These are phyloP conservation scores for Anoplopoma fimbria DNA, from an alignment of 2,113 vertebrate species.

Conservation along the genomic window DNA sequence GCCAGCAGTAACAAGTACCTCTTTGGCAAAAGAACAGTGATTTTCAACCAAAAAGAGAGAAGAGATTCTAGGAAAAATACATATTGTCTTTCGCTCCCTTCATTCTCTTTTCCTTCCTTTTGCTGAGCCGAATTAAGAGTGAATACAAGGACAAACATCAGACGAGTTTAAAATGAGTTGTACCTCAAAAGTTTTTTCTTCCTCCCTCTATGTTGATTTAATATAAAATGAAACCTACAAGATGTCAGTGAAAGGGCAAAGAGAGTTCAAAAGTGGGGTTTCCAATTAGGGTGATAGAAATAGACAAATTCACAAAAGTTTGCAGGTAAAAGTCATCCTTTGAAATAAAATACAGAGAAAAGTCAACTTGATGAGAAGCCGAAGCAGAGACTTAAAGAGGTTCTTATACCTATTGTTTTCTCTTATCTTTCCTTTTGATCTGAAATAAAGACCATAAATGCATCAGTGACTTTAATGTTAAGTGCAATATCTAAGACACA, in stretches of 20 bases:
- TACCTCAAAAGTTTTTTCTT: not conserved
- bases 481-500: not conserved
- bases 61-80: constrained; percentile 42
- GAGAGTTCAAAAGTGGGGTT: not conserved
- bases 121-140: constrained; percentile 67
- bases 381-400: not conserved
- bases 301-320: constrained; percentile 14
- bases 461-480: not conserved
- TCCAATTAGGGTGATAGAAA: constrained; percentile 11
- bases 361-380: not conserved
- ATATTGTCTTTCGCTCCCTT: constrained; percentile 62
- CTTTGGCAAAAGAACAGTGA: not conserved
- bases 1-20: not conserved
- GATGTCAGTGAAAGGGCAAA: constrained; percentile 4
- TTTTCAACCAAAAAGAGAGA: not conserved
- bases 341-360: not conserved
- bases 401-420: not conserved
- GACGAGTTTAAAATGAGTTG: constrained; percentile 13
- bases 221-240: constrained; percentile 9
- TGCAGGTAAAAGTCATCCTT: constrained; percentile 6
- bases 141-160: constrained; percentile 48
- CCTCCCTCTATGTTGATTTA: not conserved
- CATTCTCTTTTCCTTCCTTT: constrained; percentile 83
- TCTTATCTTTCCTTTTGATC: constrained; percentile 27
- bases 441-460: constrained; percentile 3